These are phyloP conservation scores for Scartelaos histophorus DNA, from an alignment of 2,113 vertebrate genomes.

Conservation along the genomic window DNA sequence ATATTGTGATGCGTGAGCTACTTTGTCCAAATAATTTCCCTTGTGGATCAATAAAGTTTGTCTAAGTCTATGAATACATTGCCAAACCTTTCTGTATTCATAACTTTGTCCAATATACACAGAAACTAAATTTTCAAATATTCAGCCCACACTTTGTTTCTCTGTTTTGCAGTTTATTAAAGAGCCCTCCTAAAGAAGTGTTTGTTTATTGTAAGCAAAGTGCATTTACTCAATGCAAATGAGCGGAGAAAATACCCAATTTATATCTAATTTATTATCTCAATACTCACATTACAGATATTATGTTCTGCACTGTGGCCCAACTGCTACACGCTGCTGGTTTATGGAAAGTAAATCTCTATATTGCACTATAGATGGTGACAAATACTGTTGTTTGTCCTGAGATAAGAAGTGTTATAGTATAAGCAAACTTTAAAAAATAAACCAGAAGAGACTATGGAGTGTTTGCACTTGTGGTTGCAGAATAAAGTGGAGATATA, in stretches of 20 bases:
- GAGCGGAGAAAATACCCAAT: slow-evolving; percentile 13
- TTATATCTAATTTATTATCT: slow-evolving; percentile 11
- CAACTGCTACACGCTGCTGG: slow-evolving; percentile 8
- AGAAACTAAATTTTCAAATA: not conserved
- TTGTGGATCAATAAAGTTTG: too few relatives aligned
- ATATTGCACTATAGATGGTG: slow-evolving; percentile 34
- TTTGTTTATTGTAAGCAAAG: slow-evolving; percentile 12
- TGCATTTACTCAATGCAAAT: slow-evolving; percentile 8
- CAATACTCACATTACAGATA: slow-evolving; percentile 3
- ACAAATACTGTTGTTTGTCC: slow-evolving; percentile 54
- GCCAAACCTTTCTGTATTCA: not conserved
- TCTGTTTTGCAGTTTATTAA: slow-evolving; percentile 1
- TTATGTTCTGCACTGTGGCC: not conserved
- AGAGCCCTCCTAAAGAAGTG: not conserved
- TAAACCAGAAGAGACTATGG: slow-evolving; percentile 15
- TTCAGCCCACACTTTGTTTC: not conserved
- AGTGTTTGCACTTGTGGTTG: slow-evolving; percentile 29
- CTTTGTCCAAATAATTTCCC: too few relatives aligned
- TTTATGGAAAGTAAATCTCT: slow-evolving; percentile 23
- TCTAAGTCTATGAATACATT: not conserved
- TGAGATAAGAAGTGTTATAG: slow-evolving; percentile 26
- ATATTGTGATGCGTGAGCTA: too few relatives aligned
- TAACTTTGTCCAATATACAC: not conserved
- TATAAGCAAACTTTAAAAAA: slow-evolving; percentile 34
- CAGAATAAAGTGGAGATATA: slow-evolving; percentile 34